Evolutionary conservation across 2,797 vertebrate species (phyloP).

Genomic region (Avahi laniger): DNA sequence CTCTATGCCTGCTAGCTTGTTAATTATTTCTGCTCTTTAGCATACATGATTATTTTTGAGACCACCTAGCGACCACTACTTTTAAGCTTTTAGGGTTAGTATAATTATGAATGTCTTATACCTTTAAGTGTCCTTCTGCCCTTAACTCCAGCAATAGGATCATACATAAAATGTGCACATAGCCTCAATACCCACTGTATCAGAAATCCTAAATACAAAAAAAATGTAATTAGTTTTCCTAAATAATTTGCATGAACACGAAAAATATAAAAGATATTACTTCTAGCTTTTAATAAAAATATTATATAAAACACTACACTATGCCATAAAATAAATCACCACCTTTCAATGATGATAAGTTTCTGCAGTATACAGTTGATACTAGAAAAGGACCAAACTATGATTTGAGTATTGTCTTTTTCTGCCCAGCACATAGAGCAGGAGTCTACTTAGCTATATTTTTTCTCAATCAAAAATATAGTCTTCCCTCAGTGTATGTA

Average conservation of each 20-base stretch:
- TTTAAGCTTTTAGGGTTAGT: not conserved
- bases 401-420: not conserved
- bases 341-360: not conserved
- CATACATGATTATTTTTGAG: not conserved
- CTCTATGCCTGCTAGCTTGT: not conserved
- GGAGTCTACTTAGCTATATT: not conserved
- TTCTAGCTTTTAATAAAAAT: not conserved
- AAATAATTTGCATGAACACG: not conserved
- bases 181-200: not conserved
- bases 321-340: not conserved
- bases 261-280: not conserved
- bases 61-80: not conserved
- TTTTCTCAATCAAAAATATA: not conserved
- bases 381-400: not conserved
- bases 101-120: not conserved
- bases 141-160: not conserved
- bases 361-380: not conserved
- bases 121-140: not conserved
- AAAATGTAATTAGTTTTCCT: not conserved
- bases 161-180: not conserved
- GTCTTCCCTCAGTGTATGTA: not conserved
- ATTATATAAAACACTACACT: not conserved
- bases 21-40: not conserved
- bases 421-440: not conserved
- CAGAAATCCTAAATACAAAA: not conserved